These are phyloP conservation scores for Horisme vitalbata DNA, from an alignment of 2,888 invertebrate species.

Conservation along the genomic window DNA sequence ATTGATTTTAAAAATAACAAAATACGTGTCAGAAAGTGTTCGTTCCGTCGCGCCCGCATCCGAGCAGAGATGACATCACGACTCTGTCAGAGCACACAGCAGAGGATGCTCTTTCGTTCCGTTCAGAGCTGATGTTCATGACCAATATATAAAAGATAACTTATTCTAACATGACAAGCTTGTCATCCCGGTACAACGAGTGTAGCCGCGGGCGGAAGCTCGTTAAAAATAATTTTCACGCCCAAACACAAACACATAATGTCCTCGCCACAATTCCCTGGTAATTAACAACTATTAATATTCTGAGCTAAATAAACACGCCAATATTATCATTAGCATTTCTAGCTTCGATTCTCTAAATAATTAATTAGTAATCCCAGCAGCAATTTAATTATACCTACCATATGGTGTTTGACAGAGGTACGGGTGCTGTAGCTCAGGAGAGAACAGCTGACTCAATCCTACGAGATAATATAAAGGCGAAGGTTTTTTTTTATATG, in stretches of 20 bases:
- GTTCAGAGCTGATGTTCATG: too few species aligned
- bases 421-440: conserved; percentile 3
- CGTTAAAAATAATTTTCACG: conserved; percentile 1
- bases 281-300: conserved; percentile 12
- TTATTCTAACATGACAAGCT: too few species aligned
- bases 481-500: too few species aligned
- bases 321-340: conserved; percentile 10
- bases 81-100: too few species aligned
- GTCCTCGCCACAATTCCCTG: neutral
- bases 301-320: conserved; percentile 12
- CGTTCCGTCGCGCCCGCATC: too few species aligned
- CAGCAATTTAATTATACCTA: conserved; percentile 23
- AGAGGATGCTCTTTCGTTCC: too few species aligned
- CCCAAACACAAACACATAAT: neutral
- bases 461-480: too few species aligned
- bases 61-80: too few species aligned
- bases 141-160: too few species aligned
- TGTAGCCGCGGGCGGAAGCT: neutral
- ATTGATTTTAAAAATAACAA: too few species aligned
- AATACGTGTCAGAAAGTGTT: too few species aligned
- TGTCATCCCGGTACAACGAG: too few species aligned
- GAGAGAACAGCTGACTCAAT: neutral
- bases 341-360: conserved; percentile 24
- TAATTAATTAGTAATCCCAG: conserved; percentile 26
- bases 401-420: conserved; percentile 12